These are phyloP conservation scores for Euglossa dilemma DNA, from an alignment of 1,140 invertebrate species.

Conservation along the genomic window DNA sequence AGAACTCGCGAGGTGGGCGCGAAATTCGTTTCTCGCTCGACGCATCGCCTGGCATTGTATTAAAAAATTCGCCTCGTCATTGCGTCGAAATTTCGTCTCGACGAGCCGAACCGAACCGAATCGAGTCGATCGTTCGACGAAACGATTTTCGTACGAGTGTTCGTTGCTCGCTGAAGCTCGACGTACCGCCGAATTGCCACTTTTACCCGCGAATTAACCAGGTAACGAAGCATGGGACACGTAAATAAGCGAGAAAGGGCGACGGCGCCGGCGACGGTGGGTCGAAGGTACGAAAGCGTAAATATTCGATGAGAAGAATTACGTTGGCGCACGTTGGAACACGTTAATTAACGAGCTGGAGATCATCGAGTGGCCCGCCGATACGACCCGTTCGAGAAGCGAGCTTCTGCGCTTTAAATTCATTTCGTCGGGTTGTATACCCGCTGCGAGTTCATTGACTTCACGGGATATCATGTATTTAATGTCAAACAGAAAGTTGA, in stretches of 20 bases:
- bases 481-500: slow-evolving; percentile 48
- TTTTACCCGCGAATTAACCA: background rate
- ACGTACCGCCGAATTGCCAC: background rate
- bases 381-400: background rate
- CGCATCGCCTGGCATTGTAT: background rate
- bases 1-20: background rate
- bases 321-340: background rate
- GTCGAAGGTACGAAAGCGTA: background rate
- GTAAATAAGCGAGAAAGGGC: too few species aligned
- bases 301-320: slow-evolving; percentile 9
- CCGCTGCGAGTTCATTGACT: background rate
- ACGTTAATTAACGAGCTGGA: slow-evolving; percentile 17
- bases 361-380: background rate
- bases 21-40: slow-evolving; percentile 40
- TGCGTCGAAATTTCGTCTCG: background rate
- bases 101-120: too few species aligned
- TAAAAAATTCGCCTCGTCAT: background rate
- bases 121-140: background rate
- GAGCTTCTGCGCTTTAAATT: slow-evolving; percentile 24
- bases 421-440: background rate
- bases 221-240: background rate
- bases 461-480: slow-evolving; percentile 34
- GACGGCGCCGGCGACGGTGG: too few species aligned
- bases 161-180: background rate
- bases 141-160: background rate